Evolutionary conservation across 2,113 vertebrate genomes (phyloP), one percentile per base, ranked within the genome.

Genomic region (Phyllostomus discolor): DNA sequence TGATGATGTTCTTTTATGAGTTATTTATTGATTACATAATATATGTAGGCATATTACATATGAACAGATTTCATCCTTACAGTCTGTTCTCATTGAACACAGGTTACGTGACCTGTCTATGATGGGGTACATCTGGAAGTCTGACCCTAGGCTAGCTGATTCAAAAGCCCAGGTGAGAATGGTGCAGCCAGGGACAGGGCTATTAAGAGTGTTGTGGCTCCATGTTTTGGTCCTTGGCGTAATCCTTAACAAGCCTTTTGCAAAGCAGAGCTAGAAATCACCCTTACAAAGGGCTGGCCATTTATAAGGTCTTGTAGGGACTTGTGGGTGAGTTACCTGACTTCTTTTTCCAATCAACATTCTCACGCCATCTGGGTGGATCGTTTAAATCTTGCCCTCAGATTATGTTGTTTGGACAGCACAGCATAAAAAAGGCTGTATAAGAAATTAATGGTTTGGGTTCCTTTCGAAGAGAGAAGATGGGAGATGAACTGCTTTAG

Each of bases 401-500:
- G 19, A 83, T 50, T 66, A 70, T n/a, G n/a, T 54, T 78, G 81
- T 76, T 94, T 59, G 35, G 66, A 86, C 7, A 76, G 69, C 59
- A 31, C 26, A 86, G 16, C 54, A 80, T 72, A 35, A 88, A 79
- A 94, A 94, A 33, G 7, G 6, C 48, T 89, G n/a, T 33, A 62
- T 62, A 66, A 67, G 84, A 85, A 97, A 89, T 80, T 38, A 95
- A 85, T n/a, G 31, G 79, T 82, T 84, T 90, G 67, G 35, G 28
- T 20, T 93, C 8, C 86, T 97, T 89, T 93, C 83, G 67, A 76
- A 81, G 73, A 89, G 26, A 94, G 48, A 90, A 92, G 24, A 70
- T 72, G 31, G 64, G 46, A 85, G 70, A 86, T 16, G 22, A 95
- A 86, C 81, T 95, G 70, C 84, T 94, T 96, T 88, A 82, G 73